Evolutionary conservation across 1,140 invertebrate species (phyloP).

Genomic region (Bombus waltoni): DNA sequence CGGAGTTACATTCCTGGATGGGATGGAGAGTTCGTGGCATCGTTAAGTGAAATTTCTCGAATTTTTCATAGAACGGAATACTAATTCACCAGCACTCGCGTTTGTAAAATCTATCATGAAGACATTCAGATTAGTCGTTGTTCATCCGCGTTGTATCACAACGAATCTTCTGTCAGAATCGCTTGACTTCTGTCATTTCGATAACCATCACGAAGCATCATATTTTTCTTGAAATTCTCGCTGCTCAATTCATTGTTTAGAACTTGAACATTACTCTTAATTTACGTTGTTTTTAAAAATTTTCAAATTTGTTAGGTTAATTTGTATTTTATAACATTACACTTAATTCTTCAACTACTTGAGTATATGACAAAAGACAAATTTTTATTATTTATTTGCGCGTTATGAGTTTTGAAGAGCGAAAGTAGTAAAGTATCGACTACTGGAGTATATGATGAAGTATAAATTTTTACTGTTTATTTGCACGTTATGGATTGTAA

Average conservation of each 20-base stretch:
- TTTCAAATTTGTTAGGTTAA: not conserved
- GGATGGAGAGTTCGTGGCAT: constrained; percentile 72
- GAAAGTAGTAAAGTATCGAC: not conserved
- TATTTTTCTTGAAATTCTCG: not conserved
- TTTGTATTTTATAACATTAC: not conserved
- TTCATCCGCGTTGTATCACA: not conserved
- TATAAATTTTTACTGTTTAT: not conserved
- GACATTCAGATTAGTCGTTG: not conserved
- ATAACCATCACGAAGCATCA: not conserved
- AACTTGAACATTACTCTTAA: not conserved
- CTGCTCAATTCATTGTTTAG: not conserved
- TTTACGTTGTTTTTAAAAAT: not conserved
- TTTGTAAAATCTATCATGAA: constrained; percentile 2
- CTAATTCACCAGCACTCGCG: constrained; percentile 9
- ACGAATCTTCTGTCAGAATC: not conserved
- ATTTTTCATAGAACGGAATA: not conserved
- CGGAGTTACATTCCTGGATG: constrained; percentile 75
- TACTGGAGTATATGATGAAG: not conserved
- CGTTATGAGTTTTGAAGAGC: no score
- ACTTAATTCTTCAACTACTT: not conserved
- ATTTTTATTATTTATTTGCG: not conserved
- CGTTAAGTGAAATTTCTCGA: constrained; percentile 1
- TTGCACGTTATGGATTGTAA: not conserved
- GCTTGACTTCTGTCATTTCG: not conserved
- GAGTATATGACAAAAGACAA: not conserved